Evolutionary conservation across 2,888 invertebrate species (phyloP).

Genomic region (Mesodorylaimus sp.): DNA sequence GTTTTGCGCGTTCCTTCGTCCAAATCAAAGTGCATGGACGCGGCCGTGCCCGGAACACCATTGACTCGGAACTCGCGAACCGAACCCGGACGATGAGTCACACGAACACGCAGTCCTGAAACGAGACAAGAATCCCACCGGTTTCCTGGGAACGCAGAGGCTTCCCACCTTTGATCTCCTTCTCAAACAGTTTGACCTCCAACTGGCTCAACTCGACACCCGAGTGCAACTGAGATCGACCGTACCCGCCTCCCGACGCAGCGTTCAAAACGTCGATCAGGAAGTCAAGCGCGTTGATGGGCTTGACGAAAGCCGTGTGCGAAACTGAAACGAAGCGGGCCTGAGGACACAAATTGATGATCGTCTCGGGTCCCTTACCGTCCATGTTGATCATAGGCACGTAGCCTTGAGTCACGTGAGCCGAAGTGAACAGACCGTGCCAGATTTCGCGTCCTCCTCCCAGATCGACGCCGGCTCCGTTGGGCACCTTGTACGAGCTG

Average conservation of each 20-base stretch:
- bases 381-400: conserved; percentile 22
- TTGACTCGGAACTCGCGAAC: too few relatives aligned
- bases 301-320: conserved; percentile 96
- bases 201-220: neutral
- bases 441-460: conserved; percentile 26
- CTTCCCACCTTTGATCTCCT: conserved; percentile 10
- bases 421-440: conserved; percentile 25
- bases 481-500: neutral
- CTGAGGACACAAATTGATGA: too few relatives aligned
- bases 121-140: too few relatives aligned
- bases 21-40: too few relatives aligned
- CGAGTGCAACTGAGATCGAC: neutral
- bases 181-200: conserved; percentile 7
- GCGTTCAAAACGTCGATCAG: conserved; percentile 1
- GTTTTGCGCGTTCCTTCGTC: conserved; percentile 12
- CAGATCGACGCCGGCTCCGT: conserved; percentile 15
- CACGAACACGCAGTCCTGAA: too few relatives aligned
- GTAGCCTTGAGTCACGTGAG: conserved; percentile 19
- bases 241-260: neutral
- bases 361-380: too few relatives aligned
- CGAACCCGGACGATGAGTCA: too few relatives aligned
- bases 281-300: conserved; percentile 42
- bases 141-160: too few relatives aligned
- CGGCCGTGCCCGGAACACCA: too few relatives aligned
- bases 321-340: conserved; percentile 48